A percentile compares a stretch with the other conserved stretches of the same genome.
phyloP scores from a whole-genome alignment of 2,888 invertebrate genomes.

The Prosopocoilus inquinatus region DNA sequence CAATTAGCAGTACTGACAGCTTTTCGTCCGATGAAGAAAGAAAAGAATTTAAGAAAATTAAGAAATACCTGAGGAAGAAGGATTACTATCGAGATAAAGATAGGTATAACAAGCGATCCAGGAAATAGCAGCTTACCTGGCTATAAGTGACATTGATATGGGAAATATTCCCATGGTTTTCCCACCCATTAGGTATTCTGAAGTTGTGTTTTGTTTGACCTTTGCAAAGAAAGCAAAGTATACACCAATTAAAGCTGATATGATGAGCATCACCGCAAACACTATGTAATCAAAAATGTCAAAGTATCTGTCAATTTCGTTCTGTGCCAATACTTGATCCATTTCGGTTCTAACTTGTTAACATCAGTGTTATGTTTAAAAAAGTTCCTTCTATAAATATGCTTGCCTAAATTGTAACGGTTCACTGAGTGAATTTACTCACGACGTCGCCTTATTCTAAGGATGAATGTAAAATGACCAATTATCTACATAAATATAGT shows the following conservation, averaged over 20 bases:
- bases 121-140: constrained; percentile 57
- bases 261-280: constrained; percentile 62
- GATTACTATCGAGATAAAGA: constrained; percentile 17
- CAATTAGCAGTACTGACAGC: constrained; percentile 23
- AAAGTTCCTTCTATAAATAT: neutral
- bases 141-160: constrained; percentile 74
- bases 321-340: constrained; percentile 21
- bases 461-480: constrained; percentile 33
- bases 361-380: too few species aligned
- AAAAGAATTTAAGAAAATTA: constrained; percentile 11
- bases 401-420: neutral
- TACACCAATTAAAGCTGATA: constrained; percentile 67
- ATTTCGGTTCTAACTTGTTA: neutral
- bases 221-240: constrained; percentile 70
- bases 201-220: constrained; percentile 66
- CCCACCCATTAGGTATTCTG: constrained; percentile 72
- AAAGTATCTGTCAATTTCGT: constrained; percentile 48
- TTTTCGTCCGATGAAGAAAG: constrained; percentile 24
- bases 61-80: constrained; percentile 12
- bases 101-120: neutral
- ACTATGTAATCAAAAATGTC: constrained; percentile 65
- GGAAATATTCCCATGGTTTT: constrained; percentile 77
- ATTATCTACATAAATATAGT: constrained; percentile 39
- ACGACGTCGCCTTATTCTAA: constrained; percentile 9
- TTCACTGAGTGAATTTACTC: constrained; percentile 1